These are phyloP conservation scores for Pheosia tremula DNA, from an alignment of 2,888 invertebrate genomes.

Conservation along the genomic window DNA sequence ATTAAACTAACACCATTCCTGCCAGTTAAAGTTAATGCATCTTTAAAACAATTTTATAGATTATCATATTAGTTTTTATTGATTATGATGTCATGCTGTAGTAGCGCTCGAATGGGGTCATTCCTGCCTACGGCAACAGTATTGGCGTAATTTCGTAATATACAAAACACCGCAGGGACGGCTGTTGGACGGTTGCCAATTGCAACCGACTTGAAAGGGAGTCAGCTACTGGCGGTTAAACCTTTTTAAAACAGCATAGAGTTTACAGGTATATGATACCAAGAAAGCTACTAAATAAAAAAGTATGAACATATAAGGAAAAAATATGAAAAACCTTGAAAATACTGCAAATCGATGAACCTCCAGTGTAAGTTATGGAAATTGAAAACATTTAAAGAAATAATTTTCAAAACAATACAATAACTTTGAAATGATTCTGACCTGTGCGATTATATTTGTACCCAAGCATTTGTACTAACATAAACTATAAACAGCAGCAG, in stretches of 20 bases:
- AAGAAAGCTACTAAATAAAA: not conserved
- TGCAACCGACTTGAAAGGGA: slow-evolving; percentile 53
- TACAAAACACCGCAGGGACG: slow-evolving; percentile 65
- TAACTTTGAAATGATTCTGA: not conserved
- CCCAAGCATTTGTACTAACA: slow-evolving; percentile 22
- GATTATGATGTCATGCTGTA: slow-evolving; percentile 44
- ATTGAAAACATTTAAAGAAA: not conserved
- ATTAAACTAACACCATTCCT: not conserved
- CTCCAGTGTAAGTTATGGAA: no score
- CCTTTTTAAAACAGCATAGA: slow-evolving; percentile 37
- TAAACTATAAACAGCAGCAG: slow-evolving; percentile 21
- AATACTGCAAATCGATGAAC: no score
- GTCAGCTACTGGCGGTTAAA: slow-evolving; percentile 39
- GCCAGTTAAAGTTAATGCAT: not conserved
- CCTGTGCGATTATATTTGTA: not conserved
- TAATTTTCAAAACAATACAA: not conserved
- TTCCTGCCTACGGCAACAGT: slow-evolving; percentile 70
- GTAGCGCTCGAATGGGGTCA: slow-evolving; percentile 63
- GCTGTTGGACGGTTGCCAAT: slow-evolving; percentile 66
- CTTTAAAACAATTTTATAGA: not conserved
- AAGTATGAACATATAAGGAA: no score
- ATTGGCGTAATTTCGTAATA: slow-evolving; percentile 82
- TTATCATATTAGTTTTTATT: slow-evolving; percentile 27
- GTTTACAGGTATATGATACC: slow-evolving; percentile 9
- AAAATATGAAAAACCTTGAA: no score